Evolutionary conservation across 2,113 vertebrate species (phyloP).

Genomic region (Oplegnathus fasciatus): DNA sequence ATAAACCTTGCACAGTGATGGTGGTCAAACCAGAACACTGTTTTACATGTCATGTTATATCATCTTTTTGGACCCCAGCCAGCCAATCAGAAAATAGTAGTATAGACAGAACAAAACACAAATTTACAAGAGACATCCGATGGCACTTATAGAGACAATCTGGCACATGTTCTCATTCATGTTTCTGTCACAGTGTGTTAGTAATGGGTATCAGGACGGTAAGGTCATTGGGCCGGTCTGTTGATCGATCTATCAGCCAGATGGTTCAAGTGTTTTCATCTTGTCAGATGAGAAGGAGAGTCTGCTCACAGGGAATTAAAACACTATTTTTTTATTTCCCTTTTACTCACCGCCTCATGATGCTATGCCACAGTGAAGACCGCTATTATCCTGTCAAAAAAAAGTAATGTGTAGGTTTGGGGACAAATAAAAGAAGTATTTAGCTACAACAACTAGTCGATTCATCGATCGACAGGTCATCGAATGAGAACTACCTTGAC

Average conservation of each 20-base stretch:
- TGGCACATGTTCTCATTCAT: not conserved
- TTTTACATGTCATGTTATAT: not conserved
- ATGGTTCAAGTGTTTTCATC: slow-evolving; percentile 3
- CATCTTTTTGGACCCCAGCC: not conserved
- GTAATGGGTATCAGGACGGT: not conserved
- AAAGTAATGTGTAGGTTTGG: not conserved
- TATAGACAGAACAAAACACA: not conserved
- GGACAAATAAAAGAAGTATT: not conserved
- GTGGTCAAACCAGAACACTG: not conserved
- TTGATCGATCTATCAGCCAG: not conserved
- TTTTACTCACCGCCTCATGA: not conserved
- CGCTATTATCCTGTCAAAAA: not conserved
- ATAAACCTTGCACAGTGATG: not conserved
- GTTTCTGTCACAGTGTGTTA: not conserved
- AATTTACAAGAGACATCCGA: not conserved
- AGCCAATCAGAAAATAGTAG: not conserved
- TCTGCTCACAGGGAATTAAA: not conserved
- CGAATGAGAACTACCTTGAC: too few species aligned
- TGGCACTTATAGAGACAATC: not conserved
- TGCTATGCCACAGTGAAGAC: not conserved
- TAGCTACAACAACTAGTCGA: not conserved
- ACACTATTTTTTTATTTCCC: not conserved
- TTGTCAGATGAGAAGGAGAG: not conserved
- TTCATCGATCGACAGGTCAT: not conserved
- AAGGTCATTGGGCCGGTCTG: not conserved